Evolutionary conservation across 2,888 invertebrate genomes (phyloP), one percentile per base, ranked within the genome.

Genomic region (Tyria jacobaeae): DNA sequence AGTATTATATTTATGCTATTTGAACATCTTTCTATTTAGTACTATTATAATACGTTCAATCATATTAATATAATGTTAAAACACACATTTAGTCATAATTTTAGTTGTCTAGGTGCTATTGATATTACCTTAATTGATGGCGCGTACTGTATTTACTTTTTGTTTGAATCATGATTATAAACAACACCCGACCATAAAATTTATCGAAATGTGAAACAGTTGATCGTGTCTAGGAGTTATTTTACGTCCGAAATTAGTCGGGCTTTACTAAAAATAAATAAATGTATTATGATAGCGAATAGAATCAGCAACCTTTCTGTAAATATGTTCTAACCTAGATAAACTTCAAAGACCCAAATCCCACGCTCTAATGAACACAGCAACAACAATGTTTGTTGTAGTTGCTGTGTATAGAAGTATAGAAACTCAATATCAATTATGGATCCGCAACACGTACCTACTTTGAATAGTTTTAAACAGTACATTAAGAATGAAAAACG

Each of bases 281-380:
- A 10, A 31, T 48, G 37, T 58, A 65, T 56, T 9, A n/a, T 31
- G 55, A 66, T 50, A 69, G 55, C 59, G 57, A 72, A 71, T 64
- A 68, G 59, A 64, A 64, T 68, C 66, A 37, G 60, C 66, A 68
- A 50, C 64, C 57, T 54, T 67, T 65, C 66, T 55, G 66, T 67
- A 67, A 73, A 76, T 72, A 74, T 65, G 59, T 57, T 68, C 52
- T 69, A 75, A 69, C 69, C 75, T 71, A 76, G 71, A 80, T 81
- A 74, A 63, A 83, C 83, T 86, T 87, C 85, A 88, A 87, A 87
- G 84, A 63, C 75, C 76, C 68, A 79, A 66, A 75, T 78, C 55
- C 60, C 70, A 74, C 81, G 78, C 78, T 81, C 74, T 64, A 76
- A 62, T 81, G 80, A 78, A 75, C 83, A 79, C 76, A 77, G 80